These are phyloP conservation scores for Canis aureus DNA, from an alignment of 2,113 vertebrate genomes.

Conservation along the genomic window DNA sequence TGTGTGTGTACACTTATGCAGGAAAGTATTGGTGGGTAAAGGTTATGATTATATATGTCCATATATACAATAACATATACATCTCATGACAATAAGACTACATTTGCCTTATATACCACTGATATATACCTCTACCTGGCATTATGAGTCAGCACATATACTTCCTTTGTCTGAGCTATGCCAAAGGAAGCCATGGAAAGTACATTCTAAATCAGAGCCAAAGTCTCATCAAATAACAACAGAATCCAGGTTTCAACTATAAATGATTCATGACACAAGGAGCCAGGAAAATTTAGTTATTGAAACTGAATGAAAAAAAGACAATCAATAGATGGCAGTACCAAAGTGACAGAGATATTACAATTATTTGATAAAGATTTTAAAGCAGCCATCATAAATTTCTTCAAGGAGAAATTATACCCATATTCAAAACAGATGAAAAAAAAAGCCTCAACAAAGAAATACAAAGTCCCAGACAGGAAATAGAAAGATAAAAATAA, in stretches of 20 bases:
- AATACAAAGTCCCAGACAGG: not conserved
- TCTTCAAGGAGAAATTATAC: not conserved
- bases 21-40: not conserved
- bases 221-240: not conserved
- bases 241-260: not conserved
- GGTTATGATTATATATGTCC: not conserved
- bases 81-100: not conserved
- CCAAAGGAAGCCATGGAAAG: not conserved
- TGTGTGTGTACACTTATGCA: not conserved
- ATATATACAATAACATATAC: not conserved
- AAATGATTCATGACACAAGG: not conserved
- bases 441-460: not conserved
- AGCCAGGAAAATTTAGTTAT: not conserved
- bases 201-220: not conserved
- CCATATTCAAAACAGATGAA: not conserved
- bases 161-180: no score
- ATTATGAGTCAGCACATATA: not conserved
- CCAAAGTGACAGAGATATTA: not conserved
- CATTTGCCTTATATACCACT: not conserved
- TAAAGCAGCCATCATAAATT: no score
- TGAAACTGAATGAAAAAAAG: not conserved
- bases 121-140: no score
- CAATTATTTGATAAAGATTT: not conserved
- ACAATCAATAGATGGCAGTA: not conserved
- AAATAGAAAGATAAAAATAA: not conserved